Base-by-base conservation (phyloP, 2,113 vertebrate genomes). In the Eolophus roseicapilla region DNA sequence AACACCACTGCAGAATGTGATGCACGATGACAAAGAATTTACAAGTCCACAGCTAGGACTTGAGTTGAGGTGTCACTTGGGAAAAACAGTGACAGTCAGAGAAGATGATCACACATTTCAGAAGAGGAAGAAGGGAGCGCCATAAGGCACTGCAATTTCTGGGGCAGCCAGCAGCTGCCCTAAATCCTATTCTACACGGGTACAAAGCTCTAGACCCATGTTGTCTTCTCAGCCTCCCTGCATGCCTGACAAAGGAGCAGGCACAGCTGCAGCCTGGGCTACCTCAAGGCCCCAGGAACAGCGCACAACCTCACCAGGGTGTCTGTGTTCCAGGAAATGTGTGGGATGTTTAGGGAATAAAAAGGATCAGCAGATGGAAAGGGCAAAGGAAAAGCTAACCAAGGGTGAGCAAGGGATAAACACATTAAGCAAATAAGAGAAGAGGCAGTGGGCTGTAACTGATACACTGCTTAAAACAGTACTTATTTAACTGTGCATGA, bases 401-500 rank as follows among this genome's bases (percentile, higher is more conserved):
- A 62, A 71, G 31, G 27, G 35, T 60, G 77, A 94, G 64, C 64
- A 88, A 89, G 71, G 28, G 67, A 86, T 87, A 96, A 96, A 95
- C 71, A 95, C 28, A 55, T 71, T 63, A 85, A 86, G 84, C 74
- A 96, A 97, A 53, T 92, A 95, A 95, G 67, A 85, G 93, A 92
- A 69, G 65, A 83, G 85, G 84, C 82, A 95, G 88, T 57, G 79
- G 94, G 82, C 83, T 86, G 31, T 95, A 95, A 96, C 85, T 92
- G 96, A 96, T 93, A 87, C 64, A 88, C 80, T 95, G 82, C 94
- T 93, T 78, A 68, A 94, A 97, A 94, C 50, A 95, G 81, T 57
- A 92, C 84, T 92, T 55, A 11, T 88, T 96, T 96, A 92, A 96
- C 82, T 88, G 90, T 47, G 53, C 0, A 1, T 70, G 74, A 92